phyloP scores from a whole-genome alignment of 2,113 vertebrate species.

The Motacilla tschutschensis region DNA sequence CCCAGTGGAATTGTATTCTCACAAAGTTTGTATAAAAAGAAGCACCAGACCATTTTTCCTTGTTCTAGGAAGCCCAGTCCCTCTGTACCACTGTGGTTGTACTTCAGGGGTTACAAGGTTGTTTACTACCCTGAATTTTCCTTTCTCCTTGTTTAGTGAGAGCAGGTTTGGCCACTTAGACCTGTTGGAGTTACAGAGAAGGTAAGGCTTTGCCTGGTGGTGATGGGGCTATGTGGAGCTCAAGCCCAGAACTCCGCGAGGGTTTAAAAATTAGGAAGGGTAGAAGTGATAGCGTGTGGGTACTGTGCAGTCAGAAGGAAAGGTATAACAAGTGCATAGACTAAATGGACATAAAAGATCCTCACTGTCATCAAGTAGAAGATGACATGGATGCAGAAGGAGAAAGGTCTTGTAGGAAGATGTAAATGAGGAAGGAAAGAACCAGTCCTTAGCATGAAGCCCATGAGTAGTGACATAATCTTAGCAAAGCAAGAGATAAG shows the following conservation, averaged over 20 bases:
- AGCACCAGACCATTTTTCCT: not conserved
- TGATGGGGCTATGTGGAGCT: not conserved
- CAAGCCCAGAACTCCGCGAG: not conserved
- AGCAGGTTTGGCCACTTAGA: not conserved
- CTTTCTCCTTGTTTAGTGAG: not conserved
- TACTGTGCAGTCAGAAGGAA: not conserved
- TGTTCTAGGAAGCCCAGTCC: not conserved
- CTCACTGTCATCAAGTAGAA: not conserved
- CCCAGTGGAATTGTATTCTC: not conserved
- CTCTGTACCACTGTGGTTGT: rapidly evolving
- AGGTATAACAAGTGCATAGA: not conserved
- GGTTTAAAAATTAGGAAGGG: not conserved
- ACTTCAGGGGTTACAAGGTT: not conserved
- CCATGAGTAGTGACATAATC: not conserved
- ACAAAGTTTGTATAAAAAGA: not conserved
- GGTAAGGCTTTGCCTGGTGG: not conserved
- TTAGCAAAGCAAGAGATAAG: not conserved
- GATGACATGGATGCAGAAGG: rapidly evolving
- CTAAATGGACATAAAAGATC: not conserved
- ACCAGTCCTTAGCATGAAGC: not conserved
- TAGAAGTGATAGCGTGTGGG: rapidly evolving
- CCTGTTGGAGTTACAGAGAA: not conserved
- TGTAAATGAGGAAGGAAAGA: not conserved
- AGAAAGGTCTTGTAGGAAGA: not conserved
- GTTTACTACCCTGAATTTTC: not conserved